Evolutionary conservation across 2,888 invertebrate species (phyloP).

Genomic region (Papilio protenor): DNA sequence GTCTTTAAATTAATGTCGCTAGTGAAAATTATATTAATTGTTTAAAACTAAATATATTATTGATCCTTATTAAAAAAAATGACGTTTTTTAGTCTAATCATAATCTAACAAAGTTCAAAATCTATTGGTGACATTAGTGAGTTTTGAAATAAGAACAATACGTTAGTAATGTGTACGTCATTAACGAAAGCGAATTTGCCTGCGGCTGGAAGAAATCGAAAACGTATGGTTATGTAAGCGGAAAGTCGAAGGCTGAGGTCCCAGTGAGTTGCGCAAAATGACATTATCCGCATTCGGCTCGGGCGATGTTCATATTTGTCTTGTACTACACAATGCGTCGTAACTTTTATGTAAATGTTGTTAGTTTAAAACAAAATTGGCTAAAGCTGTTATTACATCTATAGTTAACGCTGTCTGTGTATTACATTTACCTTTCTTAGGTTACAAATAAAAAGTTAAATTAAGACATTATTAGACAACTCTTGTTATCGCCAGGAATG

Average conservation of each 20-base stretch:
- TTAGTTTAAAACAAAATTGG: conserved; percentile 18
- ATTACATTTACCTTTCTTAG: neutral
- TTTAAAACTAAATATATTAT: no score
- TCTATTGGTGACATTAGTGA: neutral
- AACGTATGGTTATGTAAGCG: conserved; percentile 70
- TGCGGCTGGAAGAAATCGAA: conserved; percentile 73
- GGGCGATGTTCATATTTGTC: conserved; percentile 40
- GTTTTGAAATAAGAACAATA: conserved; percentile 9
- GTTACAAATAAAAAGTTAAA: neutral
- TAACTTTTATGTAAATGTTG: conserved; percentile 44
- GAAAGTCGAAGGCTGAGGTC: conserved; percentile 68
- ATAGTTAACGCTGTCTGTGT: no score
- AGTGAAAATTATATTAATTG: no score
- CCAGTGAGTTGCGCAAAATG: conserved; percentile 65
- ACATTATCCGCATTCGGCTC: conserved; percentile 45
- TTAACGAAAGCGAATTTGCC: conserved; percentile 71
- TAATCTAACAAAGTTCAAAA: neutral
- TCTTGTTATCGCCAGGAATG: neutral
- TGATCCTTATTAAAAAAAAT: no score
- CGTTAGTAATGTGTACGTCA: conserved; percentile 46
- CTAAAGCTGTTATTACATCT: neutral
- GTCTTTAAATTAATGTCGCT: no score
- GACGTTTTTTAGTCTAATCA: no score
- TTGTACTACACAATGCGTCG: conserved; percentile 50
- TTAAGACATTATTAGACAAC: neutral